phyloP scores from a whole-genome alignment of 2,797 vertebrate genomes.

The Lutjanus argentimaculatus region DNA sequence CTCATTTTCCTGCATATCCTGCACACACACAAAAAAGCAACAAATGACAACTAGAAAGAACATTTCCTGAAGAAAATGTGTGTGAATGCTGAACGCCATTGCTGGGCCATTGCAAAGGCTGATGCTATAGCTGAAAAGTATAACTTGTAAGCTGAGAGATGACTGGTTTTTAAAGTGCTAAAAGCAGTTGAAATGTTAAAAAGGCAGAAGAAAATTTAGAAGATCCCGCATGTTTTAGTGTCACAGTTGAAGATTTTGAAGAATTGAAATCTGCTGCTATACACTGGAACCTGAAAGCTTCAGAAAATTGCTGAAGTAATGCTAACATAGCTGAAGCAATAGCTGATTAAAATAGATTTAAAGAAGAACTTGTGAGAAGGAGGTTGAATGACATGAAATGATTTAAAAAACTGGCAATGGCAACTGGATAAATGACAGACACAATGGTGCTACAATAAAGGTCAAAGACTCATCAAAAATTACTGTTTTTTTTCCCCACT shows the following conservation, averaged over 20 bases:
- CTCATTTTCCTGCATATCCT: constrained; percentile 1
- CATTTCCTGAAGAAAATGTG: not conserved
- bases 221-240: too few relatives aligned
- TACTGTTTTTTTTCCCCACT: not conserved
- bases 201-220: too few relatives aligned
- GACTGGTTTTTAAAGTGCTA: not conserved
- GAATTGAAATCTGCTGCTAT: too few relatives aligned
- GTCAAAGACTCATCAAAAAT: not conserved
- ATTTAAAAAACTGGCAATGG: too few relatives aligned
- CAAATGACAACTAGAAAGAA: not conserved
- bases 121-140: not conserved
- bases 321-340: too few relatives aligned
- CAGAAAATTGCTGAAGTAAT: too few relatives aligned
- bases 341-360: too few relatives aligned
- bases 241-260: not conserved
- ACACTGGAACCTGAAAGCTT: too few relatives aligned
- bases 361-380: too few relatives aligned
- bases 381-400: too few relatives aligned
- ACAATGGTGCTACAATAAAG: not conserved
- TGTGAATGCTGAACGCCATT: not conserved
- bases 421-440: too few relatives aligned
- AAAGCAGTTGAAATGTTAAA: not conserved
- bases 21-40: not conserved
- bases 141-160: not conserved
- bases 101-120: not conserved